Conservation (phyloP, 2,113 vertebrate genomes). For the Suncus etruscus region DNA sequence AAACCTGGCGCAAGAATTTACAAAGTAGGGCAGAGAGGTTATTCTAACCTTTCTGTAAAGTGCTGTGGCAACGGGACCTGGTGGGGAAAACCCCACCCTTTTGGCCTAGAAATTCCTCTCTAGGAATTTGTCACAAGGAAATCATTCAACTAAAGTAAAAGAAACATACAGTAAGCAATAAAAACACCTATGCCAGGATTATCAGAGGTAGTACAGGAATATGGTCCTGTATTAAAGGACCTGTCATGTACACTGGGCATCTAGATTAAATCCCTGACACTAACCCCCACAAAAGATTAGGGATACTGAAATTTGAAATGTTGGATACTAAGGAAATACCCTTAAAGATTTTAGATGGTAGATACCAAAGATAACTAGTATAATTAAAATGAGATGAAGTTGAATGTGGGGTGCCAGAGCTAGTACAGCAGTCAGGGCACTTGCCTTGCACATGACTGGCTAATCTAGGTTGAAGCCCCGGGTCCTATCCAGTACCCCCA, state of each 20-base stretch:
- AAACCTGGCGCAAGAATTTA: conserved; percentile 44
- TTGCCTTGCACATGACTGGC: too few relatives aligned
- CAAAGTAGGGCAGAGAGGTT: conserved; percentile 23
- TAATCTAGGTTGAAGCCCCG: too few relatives aligned
- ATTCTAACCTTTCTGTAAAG: conserved; percentile 53
- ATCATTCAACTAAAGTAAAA: conserved; percentile 42
- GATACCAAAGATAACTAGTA: conserved; percentile 25
- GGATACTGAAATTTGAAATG: not conserved
- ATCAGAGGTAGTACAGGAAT: not conserved
- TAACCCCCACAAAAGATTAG: too few relatives aligned
- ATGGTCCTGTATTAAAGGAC: too few relatives aligned
- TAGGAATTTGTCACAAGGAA: conserved; percentile 51
- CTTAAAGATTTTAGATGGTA: conserved; percentile 14
- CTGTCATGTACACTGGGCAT: too few relatives aligned
- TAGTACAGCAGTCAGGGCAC: too few relatives aligned
- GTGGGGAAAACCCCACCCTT: not conserved
- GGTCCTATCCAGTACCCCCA: too few relatives aligned
- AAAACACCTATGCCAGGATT: conserved; percentile 28
- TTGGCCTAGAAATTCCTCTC: conserved; percentile 51
- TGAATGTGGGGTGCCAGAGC: not conserved
- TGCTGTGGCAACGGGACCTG: conserved; percentile 9
- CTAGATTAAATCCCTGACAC: too few relatives aligned
- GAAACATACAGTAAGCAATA: not conserved
- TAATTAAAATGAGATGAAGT: conserved; percentile 35
- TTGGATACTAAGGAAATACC: not conserved